A percentile compares a stretch with the other conserved stretches of the same genome.
phyloP scores from a whole-genome alignment of 2,113 vertebrate species.

The Crotalus helleri region DNA sequence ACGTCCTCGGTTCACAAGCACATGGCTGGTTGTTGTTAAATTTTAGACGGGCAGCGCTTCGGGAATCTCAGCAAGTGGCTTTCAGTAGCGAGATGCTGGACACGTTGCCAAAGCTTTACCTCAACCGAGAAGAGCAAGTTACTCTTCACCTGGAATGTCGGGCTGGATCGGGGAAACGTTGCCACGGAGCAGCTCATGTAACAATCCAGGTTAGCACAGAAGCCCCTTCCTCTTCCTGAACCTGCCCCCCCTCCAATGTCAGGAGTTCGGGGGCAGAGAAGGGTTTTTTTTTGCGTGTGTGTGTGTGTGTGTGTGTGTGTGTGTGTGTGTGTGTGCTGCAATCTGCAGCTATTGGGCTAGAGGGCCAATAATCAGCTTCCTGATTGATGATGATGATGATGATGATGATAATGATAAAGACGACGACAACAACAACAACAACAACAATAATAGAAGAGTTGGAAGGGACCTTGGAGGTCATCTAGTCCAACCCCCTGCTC shows the following conservation, averaged over 20 bases:
- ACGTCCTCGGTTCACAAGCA: neutral
- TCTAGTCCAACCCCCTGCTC: too few relatives aligned
- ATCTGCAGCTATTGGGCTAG: neutral
- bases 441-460: too few relatives aligned
- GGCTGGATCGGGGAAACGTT: slow-evolving; percentile 82
- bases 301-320: too few relatives aligned
- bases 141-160: slow-evolving; percentile 85
- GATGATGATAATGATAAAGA: too few relatives aligned
- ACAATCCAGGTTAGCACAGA: slow-evolving; percentile 79
- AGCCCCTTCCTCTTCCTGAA: neutral
- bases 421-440: too few relatives aligned
- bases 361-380: neutral
- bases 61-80: slow-evolving; percentile 91
- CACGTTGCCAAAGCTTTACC: slow-evolving; percentile 82
- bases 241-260: neutral
- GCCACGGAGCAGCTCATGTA: slow-evolving; percentile 86
- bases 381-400: too few relatives aligned
- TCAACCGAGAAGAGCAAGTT: slow-evolving; percentile 89
- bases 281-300: too few relatives aligned
- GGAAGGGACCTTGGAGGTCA: too few relatives aligned
- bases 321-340: neutral
- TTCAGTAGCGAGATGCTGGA: slow-evolving; percentile 88
- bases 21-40: neutral
- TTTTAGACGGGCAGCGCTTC: slow-evolving; percentile 82
- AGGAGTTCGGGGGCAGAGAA: neutral